A percentile compares a stretch with the other conserved stretches of the same genome.
Conservation (phyloP, 2,888 invertebrate genomes). For the Lottia gigantea region DNA sequence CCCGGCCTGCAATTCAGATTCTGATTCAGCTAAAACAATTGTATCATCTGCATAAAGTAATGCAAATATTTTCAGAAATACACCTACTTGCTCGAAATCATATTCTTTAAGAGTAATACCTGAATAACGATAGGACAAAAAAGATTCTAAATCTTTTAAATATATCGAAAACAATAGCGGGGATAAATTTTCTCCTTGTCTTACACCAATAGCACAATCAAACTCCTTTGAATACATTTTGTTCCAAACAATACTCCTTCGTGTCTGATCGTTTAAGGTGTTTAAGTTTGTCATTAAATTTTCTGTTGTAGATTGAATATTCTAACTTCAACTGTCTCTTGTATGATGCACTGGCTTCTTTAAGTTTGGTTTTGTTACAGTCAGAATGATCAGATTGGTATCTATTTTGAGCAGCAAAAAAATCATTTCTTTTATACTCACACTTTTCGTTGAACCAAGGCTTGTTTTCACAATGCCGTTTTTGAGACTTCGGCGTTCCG, state of each 20-base stretch:
- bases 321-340: conserved; percentile 1
- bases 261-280: too few relatives aligned
- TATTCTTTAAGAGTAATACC: not conserved
- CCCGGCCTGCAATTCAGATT: conserved; percentile 16
- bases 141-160: not conserved
- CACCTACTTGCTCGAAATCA: not conserved
- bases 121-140: not conserved
- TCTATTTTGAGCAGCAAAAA: conserved; percentile 2
- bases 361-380: not conserved
- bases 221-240: not conserved
- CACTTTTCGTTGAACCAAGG: not conserved
- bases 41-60: conserved; percentile 25
- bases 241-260: not conserved
- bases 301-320: not conserved
- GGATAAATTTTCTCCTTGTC: not conserved
- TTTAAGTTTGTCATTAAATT: not conserved
- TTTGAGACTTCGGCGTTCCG: not conserved
- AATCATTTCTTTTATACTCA: not conserved
- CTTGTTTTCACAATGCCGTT: not conserved
- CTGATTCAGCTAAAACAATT: conserved; percentile 12
- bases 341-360: conserved; percentile 1
- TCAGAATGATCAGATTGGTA: not conserved
- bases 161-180: not conserved
- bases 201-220: not conserved
- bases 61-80: conserved; percentile 14